Evolutionary conservation across 2,888 invertebrate genomes (phyloP).

Genomic region (Balanococcus diminutus): DNA sequence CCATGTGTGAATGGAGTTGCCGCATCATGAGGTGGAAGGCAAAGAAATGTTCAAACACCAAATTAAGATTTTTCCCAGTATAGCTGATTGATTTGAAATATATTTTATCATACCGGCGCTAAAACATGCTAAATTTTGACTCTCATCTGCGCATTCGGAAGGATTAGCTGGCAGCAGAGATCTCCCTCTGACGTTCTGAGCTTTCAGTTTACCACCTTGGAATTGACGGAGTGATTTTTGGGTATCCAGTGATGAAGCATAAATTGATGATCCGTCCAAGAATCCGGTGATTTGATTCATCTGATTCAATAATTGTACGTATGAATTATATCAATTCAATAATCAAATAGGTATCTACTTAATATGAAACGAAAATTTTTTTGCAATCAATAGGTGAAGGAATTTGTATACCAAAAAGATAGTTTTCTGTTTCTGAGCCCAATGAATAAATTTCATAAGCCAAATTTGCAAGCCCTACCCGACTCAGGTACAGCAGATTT

Average conservation of each 20-base stretch:
- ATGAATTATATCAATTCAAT: too few relatives aligned
- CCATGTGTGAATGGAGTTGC: too few relatives aligned
- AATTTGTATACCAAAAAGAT: too few relatives aligned
- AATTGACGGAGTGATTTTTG: slow-evolving; percentile 67
- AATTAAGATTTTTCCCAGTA: too few relatives aligned
- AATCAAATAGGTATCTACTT: background rate
- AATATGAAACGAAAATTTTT: background rate
- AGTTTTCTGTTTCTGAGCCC: too few relatives aligned
- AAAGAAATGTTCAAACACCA: too few relatives aligned
- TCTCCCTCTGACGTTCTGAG: slow-evolving; percentile 71
- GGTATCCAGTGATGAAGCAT: slow-evolving; percentile 71
- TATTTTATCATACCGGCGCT: slow-evolving; percentile 65
- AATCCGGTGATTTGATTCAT: slow-evolving; percentile 79
- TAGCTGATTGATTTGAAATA: background rate
- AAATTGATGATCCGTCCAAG: slow-evolving; percentile 75
- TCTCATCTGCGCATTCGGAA: slow-evolving; percentile 70
- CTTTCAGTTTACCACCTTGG: slow-evolving; percentile 68
- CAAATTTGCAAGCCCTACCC: too few relatives aligned
- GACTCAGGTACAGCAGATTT: too few relatives aligned
- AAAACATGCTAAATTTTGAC: slow-evolving; percentile 72
- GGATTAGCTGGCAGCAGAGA: slow-evolving; percentile 71
- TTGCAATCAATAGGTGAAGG: background rate
- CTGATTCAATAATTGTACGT: too few relatives aligned
- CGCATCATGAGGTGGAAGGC: too few relatives aligned
- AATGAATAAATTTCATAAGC: too few relatives aligned